Percentiles rank a stretch among this genome's conserved stretches.
phyloP scores from a whole-genome alignment of 2,888 invertebrate species.

The Mellilla xanthometata region DNA sequence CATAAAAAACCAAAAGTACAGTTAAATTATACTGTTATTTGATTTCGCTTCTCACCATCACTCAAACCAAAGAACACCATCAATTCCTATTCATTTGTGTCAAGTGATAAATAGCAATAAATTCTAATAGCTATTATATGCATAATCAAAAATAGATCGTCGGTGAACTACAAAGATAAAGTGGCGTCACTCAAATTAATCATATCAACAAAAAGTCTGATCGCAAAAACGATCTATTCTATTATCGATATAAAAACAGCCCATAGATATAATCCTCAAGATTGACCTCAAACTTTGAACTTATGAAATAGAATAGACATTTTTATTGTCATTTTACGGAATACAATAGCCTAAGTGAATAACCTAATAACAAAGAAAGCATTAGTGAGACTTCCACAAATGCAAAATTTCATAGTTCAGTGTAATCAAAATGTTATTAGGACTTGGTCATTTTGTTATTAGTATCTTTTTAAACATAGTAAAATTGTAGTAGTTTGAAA shows the following conservation, averaged over 20 bases:
- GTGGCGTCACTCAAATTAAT: constrained; percentile 17
- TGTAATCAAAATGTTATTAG: too few relatives aligned
- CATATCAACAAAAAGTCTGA: constrained; percentile 6
- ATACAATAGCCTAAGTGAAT: too few relatives aligned
- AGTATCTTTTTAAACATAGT: too few relatives aligned
- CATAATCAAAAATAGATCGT: constrained; percentile 15
- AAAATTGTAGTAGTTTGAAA: too few relatives aligned
- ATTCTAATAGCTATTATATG: not conserved
- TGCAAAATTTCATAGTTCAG: too few relatives aligned
- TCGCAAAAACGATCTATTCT: constrained; percentile 12
- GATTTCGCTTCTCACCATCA: not conserved
- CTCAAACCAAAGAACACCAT: not conserved
- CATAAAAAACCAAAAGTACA: too few relatives aligned
- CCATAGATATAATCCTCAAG: constrained; percentile 3
- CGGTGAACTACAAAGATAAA: constrained; percentile 13
- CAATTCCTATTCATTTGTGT: not conserved
- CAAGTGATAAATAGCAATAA: not conserved
- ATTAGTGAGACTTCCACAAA: too few relatives aligned
- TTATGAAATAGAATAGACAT: not conserved
- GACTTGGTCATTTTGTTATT: too few relatives aligned
- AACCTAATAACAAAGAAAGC: too few relatives aligned
- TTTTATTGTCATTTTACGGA: too few relatives aligned
- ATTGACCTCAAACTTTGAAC: constrained; percentile 22
- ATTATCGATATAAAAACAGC: constrained; percentile 14
- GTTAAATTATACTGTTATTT: too few relatives aligned